These are phyloP conservation scores for Pantala flavescens DNA, from an alignment of 1,140 invertebrate species.

Conservation along the genomic window DNA sequence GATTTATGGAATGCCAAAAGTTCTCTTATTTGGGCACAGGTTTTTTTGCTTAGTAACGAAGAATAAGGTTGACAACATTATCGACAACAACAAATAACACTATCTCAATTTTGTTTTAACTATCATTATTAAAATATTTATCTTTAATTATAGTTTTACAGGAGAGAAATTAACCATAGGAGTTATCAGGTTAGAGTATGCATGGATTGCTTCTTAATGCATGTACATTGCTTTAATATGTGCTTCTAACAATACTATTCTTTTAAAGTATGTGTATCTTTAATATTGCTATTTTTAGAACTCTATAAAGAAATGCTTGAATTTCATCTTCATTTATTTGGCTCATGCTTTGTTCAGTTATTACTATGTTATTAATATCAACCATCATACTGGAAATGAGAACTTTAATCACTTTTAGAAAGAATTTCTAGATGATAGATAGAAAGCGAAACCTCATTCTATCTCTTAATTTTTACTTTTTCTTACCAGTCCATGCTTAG, in stretches of 20 bases:
- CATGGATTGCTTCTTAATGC: neutral
- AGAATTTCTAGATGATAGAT: too few relatives aligned
- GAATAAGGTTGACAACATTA: neutral
- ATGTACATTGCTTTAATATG: neutral
- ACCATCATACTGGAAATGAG: neutral
- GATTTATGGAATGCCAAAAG: neutral
- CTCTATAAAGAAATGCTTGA: too few relatives aligned
- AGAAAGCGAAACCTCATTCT: neutral
- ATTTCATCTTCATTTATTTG: neutral
- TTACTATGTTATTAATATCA: neutral
- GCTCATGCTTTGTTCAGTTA: neutral
- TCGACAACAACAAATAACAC: conserved; percentile 9
- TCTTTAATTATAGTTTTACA: conserved; percentile 5
- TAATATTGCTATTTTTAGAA: too few relatives aligned
- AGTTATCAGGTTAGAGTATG: conserved; percentile 6
- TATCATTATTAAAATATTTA: neutral
- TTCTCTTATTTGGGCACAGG: neutral
- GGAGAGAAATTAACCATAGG: neutral
- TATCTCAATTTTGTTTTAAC: neutral
- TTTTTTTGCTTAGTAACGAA: neutral
- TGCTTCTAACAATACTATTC: neutral
- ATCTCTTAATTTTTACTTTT: neutral
- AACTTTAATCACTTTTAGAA: too few relatives aligned
- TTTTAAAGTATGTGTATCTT: neutral
- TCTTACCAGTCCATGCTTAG: neutral